phyloP scores from a whole-genome alignment of 2,113 vertebrate genomes.

The Nyctibius bracteatus region DNA sequence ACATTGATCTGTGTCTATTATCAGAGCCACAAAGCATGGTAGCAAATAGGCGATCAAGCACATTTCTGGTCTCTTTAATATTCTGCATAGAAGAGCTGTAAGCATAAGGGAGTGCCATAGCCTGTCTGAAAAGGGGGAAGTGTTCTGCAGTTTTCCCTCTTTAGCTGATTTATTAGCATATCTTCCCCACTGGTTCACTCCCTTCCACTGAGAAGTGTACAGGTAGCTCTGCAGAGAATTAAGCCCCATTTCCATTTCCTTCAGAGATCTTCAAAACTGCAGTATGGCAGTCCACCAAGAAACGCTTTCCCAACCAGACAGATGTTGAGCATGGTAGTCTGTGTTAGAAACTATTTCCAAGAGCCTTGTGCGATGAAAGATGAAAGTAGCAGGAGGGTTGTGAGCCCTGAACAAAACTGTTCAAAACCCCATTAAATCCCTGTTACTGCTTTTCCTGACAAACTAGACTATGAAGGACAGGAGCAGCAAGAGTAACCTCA shows the following conservation, averaged over 20 bases:
- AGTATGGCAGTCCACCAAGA: background rate
- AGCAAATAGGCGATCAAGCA: background rate
- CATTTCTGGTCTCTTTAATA: background rate
- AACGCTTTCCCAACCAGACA: background rate
- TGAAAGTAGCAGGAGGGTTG: background rate
- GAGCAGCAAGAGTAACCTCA: constrained; percentile 23
- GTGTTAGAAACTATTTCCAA: background rate
- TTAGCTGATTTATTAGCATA: constrained; percentile 23
- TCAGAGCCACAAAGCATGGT: background rate
- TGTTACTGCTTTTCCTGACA: background rate
- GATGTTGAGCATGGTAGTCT: background rate
- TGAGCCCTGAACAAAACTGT: background rate
- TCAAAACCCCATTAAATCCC: constrained; percentile 31
- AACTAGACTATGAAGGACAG: background rate
- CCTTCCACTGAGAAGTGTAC: background rate
- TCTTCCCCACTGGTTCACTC: background rate
- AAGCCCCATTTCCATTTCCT: background rate
- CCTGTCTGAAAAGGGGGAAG: background rate
- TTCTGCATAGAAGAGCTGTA: background rate
- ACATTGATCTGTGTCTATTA: background rate
- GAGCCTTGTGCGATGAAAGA: background rate
- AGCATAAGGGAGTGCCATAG: background rate
- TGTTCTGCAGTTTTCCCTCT: background rate
- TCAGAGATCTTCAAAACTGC: constrained; percentile 12
- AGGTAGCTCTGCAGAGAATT: background rate